These are phyloP conservation scores for Lepus oiostolus DNA, from an alignment of 2,797 vertebrate species.

Conservation along the genomic window DNA sequence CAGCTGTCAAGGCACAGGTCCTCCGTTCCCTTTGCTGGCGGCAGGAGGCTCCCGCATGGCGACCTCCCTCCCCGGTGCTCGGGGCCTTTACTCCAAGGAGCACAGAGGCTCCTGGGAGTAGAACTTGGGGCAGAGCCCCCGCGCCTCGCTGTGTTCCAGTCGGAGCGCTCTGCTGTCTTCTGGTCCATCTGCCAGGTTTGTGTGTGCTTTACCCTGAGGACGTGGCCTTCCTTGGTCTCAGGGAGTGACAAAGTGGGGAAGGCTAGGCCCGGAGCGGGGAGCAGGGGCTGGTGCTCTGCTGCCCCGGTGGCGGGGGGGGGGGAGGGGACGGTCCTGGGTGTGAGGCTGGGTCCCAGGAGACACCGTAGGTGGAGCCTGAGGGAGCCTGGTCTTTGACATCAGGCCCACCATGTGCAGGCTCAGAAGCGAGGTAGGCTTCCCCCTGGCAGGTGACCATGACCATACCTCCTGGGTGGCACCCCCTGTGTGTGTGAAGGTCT, in stretches of 20 bases:
- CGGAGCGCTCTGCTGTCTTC: background rate
- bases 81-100: background rate
- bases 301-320: background rate
- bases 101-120: background rate
- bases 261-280: background rate
- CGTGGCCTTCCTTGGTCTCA: background rate
- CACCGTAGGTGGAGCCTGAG: background rate
- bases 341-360: background rate
- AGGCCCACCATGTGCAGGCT: background rate
- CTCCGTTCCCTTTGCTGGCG: background rate
- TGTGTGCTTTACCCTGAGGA: constrained; percentile 32
- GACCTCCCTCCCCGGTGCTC: background rate
- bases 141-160: background rate
- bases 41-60: too few species aligned
- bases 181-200: background rate
- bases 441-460: background rate
- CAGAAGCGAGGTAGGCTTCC: background rate
- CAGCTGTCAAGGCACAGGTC: background rate
- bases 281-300: background rate
- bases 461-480: background rate
- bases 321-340: background rate
- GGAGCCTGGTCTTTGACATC: background rate
- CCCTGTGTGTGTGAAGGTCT: background rate
- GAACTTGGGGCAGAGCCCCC: background rate
- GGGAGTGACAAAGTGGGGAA: background rate